These are phyloP conservation scores for Chromobotia macracanthus DNA, from an alignment of 2,797 vertebrate species.

Conservation along the genomic window DNA sequence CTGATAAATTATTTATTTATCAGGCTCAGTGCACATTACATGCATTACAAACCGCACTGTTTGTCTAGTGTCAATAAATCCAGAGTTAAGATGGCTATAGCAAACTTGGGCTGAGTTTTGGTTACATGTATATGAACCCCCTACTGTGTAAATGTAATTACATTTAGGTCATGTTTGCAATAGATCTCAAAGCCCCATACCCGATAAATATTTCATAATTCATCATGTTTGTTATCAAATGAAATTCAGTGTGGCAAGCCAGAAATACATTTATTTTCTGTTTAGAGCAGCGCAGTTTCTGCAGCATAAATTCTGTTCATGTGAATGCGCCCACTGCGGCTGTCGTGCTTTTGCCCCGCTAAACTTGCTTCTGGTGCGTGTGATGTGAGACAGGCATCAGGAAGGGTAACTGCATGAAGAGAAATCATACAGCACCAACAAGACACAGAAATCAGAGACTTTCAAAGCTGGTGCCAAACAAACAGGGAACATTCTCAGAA, in stretches of 20 bases:
- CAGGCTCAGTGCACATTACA: no score
- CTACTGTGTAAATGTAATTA: neutral
- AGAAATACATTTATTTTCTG: neutral
- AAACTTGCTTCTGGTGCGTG: neutral
- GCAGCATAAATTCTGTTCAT: neutral
- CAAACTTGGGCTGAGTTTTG: neutral
- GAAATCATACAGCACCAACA: neutral
- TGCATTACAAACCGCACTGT: no score
- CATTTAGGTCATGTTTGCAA: neutral
- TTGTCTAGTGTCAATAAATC: no score
- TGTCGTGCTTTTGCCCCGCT: neutral
- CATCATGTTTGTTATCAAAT: neutral
- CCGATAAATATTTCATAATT: slow-evolving; percentile 4
- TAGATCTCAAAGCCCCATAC: neutral
- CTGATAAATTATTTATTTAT: no score
- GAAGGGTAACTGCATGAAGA: neutral
- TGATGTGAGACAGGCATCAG: neutral
- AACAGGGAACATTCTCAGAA: no score
- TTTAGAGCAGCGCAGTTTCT: neutral
- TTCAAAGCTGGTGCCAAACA: neutral
- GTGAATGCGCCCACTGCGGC: neutral
- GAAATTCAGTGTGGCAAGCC: neutral
- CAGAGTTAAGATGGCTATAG: no score
- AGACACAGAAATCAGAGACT: neutral
- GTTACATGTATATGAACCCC: neutral